A percentile compares a stretch with the other conserved stretches of the same genome.
Conservation (phyloP, 2,797 vertebrate species). For the Rhinichthys osculus region DNA sequence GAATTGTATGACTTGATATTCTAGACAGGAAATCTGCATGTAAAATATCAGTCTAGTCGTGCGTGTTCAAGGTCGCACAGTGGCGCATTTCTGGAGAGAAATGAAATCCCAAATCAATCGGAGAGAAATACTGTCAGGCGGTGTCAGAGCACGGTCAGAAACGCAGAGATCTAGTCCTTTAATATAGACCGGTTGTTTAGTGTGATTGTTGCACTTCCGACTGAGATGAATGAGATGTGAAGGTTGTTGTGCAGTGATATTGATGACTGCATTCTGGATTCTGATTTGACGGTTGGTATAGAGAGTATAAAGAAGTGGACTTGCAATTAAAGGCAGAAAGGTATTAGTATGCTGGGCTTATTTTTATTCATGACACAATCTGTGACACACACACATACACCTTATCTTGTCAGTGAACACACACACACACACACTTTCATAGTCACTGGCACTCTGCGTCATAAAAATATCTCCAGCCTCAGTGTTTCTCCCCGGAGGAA, state of each 20-base stretch:
- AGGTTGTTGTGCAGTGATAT: not conserved
- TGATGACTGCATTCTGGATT: slow-evolving; percentile 1
- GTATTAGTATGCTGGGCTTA: slow-evolving; percentile 67
- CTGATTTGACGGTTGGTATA: slow-evolving; percentile 12
- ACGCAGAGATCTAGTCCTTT: not conserved
- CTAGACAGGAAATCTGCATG: not conserved
- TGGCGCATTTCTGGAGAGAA: slow-evolving; percentile 65
- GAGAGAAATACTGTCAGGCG: slow-evolving; percentile 25
- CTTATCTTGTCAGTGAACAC: slow-evolving; percentile 43
- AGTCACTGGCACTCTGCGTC: slow-evolving; percentile 61
- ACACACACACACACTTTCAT: slow-evolving; percentile 65
- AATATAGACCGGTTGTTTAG: not conserved
- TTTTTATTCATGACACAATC: slow-evolving; percentile 84
- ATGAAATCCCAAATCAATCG: slow-evolving; percentile 80
- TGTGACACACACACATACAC: slow-evolving; percentile 64
- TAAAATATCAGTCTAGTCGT: slow-evolving; percentile 24
- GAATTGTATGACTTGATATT: not conserved
- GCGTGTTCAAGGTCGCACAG: slow-evolving; percentile 64
- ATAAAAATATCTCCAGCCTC: slow-evolving; percentile 33
- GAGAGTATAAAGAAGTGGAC: slow-evolving; percentile 38
- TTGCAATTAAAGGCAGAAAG: slow-evolving; percentile 55
- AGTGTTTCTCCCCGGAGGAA: not conserved
- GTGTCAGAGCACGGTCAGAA: not conserved
- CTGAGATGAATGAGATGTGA: not conserved
- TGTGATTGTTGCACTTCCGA: not conserved